Percentiles rank a stretch among this genome's conserved stretches.
Conservation (phyloP, 2,113 vertebrate species). For the Origma solitaria region DNA sequence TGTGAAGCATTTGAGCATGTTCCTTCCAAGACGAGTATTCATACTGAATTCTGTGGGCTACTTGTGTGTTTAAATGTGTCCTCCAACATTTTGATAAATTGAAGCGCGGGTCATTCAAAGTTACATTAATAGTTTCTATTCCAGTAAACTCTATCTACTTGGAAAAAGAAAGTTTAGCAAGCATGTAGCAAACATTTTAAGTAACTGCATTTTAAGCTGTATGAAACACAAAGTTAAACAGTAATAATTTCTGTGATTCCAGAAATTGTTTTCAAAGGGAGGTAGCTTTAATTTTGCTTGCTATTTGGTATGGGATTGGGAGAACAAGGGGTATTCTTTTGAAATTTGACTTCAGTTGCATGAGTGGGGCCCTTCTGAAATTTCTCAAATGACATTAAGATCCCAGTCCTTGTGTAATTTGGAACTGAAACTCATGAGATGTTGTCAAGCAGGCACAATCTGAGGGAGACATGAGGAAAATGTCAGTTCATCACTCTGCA, state of each 20-base stretch:
- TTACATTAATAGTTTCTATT: neutral
- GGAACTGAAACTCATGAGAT: neutral
- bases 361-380: neutral
- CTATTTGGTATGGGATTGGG: neutral
- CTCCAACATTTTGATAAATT: neutral
- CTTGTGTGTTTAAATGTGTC: neutral
- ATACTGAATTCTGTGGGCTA: neutral
- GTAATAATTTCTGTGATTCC: neutral
- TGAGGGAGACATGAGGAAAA: neutral
- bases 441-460: neutral
- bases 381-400: neutral
- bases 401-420: neutral
- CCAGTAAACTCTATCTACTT: neutral
- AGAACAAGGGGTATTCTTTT: neutral
- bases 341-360: neutral
- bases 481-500: neutral
- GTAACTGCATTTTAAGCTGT: neutral
- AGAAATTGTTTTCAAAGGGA: neutral
- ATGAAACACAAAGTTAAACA: neutral
- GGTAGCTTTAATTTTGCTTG: neutral
- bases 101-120: neutral
- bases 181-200: neutral
- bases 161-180: neutral
- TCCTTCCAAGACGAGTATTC: neutral
- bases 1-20: neutral